Base-by-base conservation (phyloP, 2,113 vertebrate species). In the Calonectris borealis region DNA sequence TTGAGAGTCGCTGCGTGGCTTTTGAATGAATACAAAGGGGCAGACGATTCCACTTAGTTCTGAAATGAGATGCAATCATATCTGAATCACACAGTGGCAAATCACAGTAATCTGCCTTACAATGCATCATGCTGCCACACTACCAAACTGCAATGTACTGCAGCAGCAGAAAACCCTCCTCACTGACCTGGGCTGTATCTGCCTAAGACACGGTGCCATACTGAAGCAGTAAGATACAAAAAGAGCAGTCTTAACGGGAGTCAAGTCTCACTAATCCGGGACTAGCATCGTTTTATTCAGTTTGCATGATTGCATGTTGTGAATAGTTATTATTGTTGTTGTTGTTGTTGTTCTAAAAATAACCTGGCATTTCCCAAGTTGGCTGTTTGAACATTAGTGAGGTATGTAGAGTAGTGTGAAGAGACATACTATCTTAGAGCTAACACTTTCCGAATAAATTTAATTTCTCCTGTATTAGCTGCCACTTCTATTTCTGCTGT, bases 11-110 rank as follows among this genome's bases (percentile, higher is more conserved):
- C 80, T 38, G 77, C 5, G 2, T 80, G 52, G 90, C 94, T 97
- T 97, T 97, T 96, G 95, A 95, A 81, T 91, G 80, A 92, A 95
- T 83, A 97, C 97, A 97, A 98, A 97, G 90, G 96, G 97, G 91
- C 97, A 97, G 97, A 96, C 54, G 5, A 86, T 96, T 95, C 96
- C 97, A 96, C 95, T 98, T 97, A 96, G 91, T 86, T 96, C 97
- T 95, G 97, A 97, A 98, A 97, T 96, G 94, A 97, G 97, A 95
- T 91, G 96, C 97, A 98, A 95, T 98, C 94, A 68, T 97, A 97
- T 97, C 98, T 96, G 97, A 96, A 97, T 97, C 94, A 78, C 93
- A 80, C 70, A 94, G 95, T 95, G 95, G 92, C 94, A 96, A 96
- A 94, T 97, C 95, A 93, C 96, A 83, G 87, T 96, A 96, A 98